Conservation (phyloP, 2,113 vertebrate species). For the Gambusia affinis region DNA sequence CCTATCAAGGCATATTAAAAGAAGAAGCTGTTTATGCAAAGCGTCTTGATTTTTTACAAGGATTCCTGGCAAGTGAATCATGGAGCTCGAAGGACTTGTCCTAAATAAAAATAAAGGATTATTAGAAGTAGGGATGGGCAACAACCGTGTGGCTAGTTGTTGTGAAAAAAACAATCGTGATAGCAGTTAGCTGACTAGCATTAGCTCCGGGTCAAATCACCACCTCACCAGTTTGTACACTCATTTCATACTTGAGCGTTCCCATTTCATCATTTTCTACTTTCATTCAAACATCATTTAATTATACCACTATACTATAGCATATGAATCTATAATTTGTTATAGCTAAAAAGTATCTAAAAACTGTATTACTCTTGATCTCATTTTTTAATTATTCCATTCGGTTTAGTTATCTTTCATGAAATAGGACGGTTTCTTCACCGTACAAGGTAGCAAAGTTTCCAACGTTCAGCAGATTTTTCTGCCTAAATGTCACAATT, state of each 20-base stretch:
- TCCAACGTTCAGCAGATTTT: too few species aligned
- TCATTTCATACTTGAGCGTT: not conserved
- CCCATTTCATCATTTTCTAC: not conserved
- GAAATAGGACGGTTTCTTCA: not conserved
- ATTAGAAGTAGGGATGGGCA: conserved; percentile 50
- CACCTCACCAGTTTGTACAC: not conserved
- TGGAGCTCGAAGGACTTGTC: conserved; percentile 69
- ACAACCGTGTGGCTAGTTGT: too few species aligned
- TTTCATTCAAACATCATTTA: not conserved
- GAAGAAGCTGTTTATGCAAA: conserved; percentile 74
- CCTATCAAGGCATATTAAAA: conserved; percentile 74
- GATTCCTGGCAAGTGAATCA: conserved; percentile 80
- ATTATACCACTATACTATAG: not conserved
- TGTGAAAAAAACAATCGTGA: too few species aligned
- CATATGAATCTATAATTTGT: too few species aligned
- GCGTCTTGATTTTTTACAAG: conserved; percentile 76
- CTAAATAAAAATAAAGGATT: conserved; percentile 60
- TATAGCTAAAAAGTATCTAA: too few species aligned
- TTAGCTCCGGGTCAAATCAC: not conserved
- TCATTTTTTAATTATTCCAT: not conserved
- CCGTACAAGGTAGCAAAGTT: too few species aligned
- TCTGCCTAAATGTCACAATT: too few species aligned
- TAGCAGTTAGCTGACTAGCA: too few species aligned
- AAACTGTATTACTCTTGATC: too few species aligned
- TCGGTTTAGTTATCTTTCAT: not conserved